phyloP scores from a whole-genome alignment of 2,888 invertebrate genomes.

The Lycia hirtaria region DNA sequence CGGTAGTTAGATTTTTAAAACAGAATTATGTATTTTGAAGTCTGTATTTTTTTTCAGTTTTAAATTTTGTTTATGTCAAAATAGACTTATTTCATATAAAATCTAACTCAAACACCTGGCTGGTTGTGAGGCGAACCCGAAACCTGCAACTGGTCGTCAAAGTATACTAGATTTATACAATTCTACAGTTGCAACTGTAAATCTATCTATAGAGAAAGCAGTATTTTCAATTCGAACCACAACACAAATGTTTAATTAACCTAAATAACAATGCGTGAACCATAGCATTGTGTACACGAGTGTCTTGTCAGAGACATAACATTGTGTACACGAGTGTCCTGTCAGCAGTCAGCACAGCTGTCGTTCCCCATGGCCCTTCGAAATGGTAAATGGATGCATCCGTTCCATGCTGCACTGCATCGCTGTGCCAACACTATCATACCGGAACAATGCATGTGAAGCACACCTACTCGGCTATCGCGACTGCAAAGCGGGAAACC shows the following conservation, averaged over 20 bases:
- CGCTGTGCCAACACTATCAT: slow-evolving; percentile 24
- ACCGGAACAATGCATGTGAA: slow-evolving; percentile 15
- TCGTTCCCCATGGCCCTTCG: slow-evolving; percentile 42
- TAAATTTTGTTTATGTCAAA: no score
- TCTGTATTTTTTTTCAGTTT: no score
- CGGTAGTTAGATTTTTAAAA: no score
- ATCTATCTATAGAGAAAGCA: no score
- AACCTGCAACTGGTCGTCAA: no score
- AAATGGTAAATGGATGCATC: slow-evolving; percentile 54
- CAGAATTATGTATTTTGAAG: no score
- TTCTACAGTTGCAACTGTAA: no score
- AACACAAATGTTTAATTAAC: background rate
- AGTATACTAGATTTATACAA: background rate
- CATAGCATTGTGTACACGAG: background rate
- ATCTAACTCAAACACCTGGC: no score
- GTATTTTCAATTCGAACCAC: background rate
- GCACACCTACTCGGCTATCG: background rate
- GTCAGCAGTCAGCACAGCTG: slow-evolving; percentile 10
- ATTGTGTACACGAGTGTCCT: background rate
- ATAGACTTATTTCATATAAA: no score
- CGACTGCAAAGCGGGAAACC: background rate
- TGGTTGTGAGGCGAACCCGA: no score
- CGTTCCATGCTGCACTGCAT: slow-evolving; percentile 50
- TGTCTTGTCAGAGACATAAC: background rate
- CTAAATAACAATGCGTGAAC: background rate